Evolutionary conservation across 2,113 vertebrate genomes (phyloP).

Genomic region (Tupaia tana): DNA sequence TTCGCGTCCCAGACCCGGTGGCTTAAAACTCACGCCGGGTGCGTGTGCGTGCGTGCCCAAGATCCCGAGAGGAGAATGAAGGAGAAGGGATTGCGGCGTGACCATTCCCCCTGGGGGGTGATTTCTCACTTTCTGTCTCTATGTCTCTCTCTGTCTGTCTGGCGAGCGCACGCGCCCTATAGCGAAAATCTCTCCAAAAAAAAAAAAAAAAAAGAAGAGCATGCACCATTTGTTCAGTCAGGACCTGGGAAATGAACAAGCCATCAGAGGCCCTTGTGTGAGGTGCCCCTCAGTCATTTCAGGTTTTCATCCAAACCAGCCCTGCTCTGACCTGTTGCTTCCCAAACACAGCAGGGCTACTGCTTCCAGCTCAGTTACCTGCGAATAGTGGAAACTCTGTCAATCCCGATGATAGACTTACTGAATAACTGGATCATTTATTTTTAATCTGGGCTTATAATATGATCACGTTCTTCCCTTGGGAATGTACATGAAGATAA

Average conservation of each 20-base stretch:
- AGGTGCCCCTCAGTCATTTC: neutral
- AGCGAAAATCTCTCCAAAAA: too few relatives aligned
- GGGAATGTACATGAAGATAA: slow-evolving; percentile 46
- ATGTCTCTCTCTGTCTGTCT: too few relatives aligned
- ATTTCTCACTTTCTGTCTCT: too few relatives aligned
- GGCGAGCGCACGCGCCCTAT: too few relatives aligned
- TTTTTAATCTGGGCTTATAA: slow-evolving; percentile 32
- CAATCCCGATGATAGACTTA: neutral
- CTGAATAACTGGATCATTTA: slow-evolving; percentile 11
- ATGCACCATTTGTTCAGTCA: neutral
- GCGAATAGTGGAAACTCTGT: neutral
- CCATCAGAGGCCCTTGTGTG: accelerated
- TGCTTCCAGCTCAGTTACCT: neutral
- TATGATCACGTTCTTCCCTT: neutral
- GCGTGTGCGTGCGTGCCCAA: too few relatives aligned
- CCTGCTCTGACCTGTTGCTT: neutral
- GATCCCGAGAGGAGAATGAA: too few relatives aligned
- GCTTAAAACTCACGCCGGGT: too few relatives aligned
- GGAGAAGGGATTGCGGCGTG: too few relatives aligned
- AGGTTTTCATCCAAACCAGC: neutral
- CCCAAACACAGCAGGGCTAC: neutral
- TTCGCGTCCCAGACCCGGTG: too few relatives aligned
- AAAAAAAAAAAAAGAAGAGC: too few relatives aligned
- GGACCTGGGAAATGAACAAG: neutral
- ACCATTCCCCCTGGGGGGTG: too few relatives aligned